Percentiles rank a stretch among this genome's conserved stretches.
Conservation (phyloP, 2,888 invertebrate species). For the Netelia fuscicornis region DNA sequence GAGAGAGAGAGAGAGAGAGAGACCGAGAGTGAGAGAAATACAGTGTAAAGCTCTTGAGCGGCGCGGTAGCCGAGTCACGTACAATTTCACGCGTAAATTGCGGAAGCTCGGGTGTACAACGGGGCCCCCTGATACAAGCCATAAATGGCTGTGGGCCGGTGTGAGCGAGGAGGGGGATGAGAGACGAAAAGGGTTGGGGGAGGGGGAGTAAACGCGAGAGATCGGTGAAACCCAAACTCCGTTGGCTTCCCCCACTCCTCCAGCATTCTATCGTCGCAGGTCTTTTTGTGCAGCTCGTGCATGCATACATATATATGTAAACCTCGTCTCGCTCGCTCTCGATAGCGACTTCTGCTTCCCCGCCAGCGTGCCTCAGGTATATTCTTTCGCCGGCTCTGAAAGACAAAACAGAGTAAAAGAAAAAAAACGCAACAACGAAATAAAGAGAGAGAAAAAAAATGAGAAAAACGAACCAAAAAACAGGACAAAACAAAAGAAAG, state of each 20-base stretch:
- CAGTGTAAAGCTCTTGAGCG: constrained; percentile 27
- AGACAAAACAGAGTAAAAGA: constrained; percentile 33
- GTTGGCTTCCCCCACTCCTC: constrained; percentile 13
- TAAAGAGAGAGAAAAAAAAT: constrained; percentile 39
- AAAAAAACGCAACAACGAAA: too few relatives aligned
- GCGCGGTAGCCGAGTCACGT: constrained; percentile 69
- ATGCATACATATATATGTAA: not conserved
- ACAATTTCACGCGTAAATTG: constrained; percentile 78
- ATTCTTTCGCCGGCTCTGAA: constrained; percentile 72
- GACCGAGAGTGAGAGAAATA: constrained; percentile 11
- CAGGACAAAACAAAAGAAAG: not conserved
- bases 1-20: constrained; percentile 15
- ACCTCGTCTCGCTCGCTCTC: constrained; percentile 26
- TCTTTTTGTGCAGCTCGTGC: constrained; percentile 10
- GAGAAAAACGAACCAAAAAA: not conserved
- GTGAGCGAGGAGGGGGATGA: not conserved
- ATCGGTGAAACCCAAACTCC: constrained; percentile 45
- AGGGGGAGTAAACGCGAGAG: constrained; percentile 35
- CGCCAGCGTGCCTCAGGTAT: constrained; percentile 64
- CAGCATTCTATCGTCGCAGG: constrained; percentile 11
- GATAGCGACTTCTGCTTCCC: constrained; percentile 25
- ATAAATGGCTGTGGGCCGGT: constrained; percentile 66
- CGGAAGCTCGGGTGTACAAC: constrained; percentile 72
- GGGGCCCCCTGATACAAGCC: constrained; percentile 71
- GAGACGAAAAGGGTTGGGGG: constrained; percentile 4